Evolutionary conservation across 2,888 invertebrate species (phyloP).

Genomic region (Erannis defoliaria): DNA sequence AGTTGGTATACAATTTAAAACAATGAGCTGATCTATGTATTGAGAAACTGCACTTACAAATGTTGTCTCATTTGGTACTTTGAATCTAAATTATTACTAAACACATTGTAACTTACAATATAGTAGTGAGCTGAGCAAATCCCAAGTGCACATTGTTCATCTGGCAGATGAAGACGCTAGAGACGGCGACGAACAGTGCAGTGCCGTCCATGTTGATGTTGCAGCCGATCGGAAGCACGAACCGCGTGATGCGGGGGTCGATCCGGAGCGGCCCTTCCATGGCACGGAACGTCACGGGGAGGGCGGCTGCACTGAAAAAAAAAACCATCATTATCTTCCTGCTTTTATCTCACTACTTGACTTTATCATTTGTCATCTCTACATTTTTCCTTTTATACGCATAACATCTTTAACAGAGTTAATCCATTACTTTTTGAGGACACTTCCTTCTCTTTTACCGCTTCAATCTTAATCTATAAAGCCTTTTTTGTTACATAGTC

Average conservation of each 20-base stretch:
- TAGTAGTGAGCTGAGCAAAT: slow-evolving; percentile 94
- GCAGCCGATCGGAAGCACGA: slow-evolving; percentile 96
- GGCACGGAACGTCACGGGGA: slow-evolving; percentile 94
- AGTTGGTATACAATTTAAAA: no score
- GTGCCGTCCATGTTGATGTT: slow-evolving; percentile 98
- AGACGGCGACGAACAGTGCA: slow-evolving; percentile 94
- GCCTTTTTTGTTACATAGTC: no score
- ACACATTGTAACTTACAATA: slow-evolving; percentile 89
- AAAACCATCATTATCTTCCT: no score
- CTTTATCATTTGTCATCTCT: no score
- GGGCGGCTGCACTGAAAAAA: slow-evolving; percentile 91
- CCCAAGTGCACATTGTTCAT: slow-evolving; percentile 94
- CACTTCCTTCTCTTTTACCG: no score
- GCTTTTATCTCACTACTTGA: no score
- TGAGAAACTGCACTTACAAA: no score
- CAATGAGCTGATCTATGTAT: no score
- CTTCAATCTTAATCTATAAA: no score
- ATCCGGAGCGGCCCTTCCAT: slow-evolving; percentile 94
- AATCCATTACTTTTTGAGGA: no score
- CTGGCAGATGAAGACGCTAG: slow-evolving; percentile 96
- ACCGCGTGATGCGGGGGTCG: slow-evolving; percentile 93
- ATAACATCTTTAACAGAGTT: no score
- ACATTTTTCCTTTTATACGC: no score
- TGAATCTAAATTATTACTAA: not conserved
- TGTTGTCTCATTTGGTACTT: not conserved